Evolutionary conservation across 2,113 vertebrate genomes (phyloP).

Genomic region (Leucopsar rothschildi): DNA sequence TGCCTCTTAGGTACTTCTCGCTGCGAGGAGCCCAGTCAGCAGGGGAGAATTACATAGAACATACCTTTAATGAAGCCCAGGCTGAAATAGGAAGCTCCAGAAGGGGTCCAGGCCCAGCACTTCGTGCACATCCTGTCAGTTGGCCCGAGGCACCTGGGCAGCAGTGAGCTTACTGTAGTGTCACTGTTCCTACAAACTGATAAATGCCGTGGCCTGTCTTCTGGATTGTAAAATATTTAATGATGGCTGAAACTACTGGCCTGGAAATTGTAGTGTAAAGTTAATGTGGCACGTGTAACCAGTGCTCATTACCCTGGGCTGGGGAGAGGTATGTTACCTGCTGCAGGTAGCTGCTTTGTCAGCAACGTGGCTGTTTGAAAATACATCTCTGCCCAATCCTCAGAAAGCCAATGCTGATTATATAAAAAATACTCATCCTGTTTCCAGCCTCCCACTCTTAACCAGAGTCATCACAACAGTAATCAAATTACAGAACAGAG

Average conservation of each 20-base stretch:
- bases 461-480: not conserved
- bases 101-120: not conserved
- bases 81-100: not conserved
- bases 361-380: not conserved
- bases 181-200: not conserved
- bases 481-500: not conserved
- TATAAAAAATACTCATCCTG: not conserved
- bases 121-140: not conserved
- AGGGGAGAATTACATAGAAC: not conserved
- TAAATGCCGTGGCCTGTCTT: not conserved
- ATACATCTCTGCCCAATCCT: not conserved
- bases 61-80: not conserved
- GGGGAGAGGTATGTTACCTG: not conserved
- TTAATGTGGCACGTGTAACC: not conserved
- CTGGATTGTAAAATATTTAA: not conserved
- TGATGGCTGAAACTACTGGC: not conserved
- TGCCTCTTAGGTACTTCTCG: not conserved
- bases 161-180: rapidly evolving
- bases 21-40: not conserved
- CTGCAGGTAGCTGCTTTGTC: not conserved
- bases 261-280: not conserved
- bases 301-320: not conserved
- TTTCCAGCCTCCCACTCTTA: not conserved
- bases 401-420: not conserved
- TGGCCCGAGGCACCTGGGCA: not conserved